A percentile compares a stretch with the other conserved stretches of the same genome.
Conservation (phyloP, 2,797 vertebrate species). For the Takifugu ocellatus region DNA sequence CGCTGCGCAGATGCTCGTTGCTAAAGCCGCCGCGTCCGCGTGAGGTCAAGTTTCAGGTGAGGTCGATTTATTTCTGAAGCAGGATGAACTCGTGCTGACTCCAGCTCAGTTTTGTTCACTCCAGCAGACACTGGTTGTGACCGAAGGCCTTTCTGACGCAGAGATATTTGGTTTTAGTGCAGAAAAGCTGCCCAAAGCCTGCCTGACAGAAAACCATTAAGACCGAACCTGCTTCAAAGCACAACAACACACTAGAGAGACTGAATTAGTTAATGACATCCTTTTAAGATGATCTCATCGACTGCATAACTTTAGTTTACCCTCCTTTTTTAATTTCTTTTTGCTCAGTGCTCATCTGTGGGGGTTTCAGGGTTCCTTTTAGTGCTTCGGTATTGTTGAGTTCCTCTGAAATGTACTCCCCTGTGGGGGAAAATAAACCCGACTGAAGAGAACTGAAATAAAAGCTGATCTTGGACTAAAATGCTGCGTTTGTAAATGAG, state of each 20-base stretch:
- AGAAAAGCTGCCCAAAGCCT: neutral
- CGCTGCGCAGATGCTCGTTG: too few species aligned
- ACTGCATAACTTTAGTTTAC: too few species aligned
- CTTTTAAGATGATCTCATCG: too few species aligned
- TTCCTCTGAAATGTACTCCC: too few species aligned
- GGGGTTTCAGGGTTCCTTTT: too few species aligned
- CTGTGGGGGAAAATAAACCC: neutral
- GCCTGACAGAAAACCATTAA: slow-evolving; percentile 1
- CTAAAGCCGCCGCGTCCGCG: too few species aligned
- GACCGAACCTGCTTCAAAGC: neutral
- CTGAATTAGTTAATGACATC: too few species aligned
- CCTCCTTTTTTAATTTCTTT: too few species aligned
- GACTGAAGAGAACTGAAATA: neutral
- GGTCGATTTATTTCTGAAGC: neutral
- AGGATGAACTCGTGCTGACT: neutral
- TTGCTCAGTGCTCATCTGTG: too few species aligned
- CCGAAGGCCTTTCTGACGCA: neutral
- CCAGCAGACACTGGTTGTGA: neutral
- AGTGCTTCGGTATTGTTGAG: too few species aligned
- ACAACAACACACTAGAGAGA: neutral
- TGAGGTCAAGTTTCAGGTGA: too few species aligned
- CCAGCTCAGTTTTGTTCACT: too few species aligned
- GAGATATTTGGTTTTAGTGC: neutral
- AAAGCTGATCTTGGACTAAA: neutral
- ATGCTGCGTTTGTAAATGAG: neutral